phyloP scores from a whole-genome alignment of 2,888 invertebrate genomes.

The Lasioglossum marginatum region DNA sequence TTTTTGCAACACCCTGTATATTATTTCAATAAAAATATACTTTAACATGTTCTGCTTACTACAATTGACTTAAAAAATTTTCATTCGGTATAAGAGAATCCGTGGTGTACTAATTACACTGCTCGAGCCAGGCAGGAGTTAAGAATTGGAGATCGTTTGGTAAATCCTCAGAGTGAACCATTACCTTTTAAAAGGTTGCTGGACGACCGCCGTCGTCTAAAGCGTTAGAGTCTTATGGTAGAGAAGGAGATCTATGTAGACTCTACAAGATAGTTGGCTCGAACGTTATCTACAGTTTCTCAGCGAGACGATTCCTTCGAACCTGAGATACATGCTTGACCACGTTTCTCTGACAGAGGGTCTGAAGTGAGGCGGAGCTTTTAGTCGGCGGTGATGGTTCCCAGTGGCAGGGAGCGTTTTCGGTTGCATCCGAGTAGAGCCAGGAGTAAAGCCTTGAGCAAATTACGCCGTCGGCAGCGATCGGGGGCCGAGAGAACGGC shows the following conservation, averaged over 20 bases:
- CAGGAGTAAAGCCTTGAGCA: background rate
- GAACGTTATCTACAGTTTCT: background rate
- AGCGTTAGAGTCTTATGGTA: background rate
- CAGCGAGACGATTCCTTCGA: background rate
- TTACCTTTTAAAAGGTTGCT: background rate
- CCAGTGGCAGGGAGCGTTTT: background rate
- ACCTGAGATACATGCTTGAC: constrained; percentile 6
- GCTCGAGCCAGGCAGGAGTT: background rate
- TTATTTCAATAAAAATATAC: no score
- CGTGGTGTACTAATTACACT: background rate
- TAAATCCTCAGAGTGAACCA: background rate
- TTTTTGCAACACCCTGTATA: no score
- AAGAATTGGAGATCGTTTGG: background rate
- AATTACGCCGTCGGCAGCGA: background rate
- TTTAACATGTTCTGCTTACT: background rate
- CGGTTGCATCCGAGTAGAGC: background rate
- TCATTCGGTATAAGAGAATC: background rate
- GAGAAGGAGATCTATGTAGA: background rate
- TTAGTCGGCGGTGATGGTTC: background rate
- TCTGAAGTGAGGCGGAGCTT: background rate
- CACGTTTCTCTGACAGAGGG: background rate
- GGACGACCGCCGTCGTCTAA: background rate
- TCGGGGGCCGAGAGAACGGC: background rate
- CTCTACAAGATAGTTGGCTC: background rate
- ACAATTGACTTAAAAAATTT: background rate